Base-by-base conservation (phyloP, 1,140 invertebrate genomes). In the Agrypnia vestita region DNA sequence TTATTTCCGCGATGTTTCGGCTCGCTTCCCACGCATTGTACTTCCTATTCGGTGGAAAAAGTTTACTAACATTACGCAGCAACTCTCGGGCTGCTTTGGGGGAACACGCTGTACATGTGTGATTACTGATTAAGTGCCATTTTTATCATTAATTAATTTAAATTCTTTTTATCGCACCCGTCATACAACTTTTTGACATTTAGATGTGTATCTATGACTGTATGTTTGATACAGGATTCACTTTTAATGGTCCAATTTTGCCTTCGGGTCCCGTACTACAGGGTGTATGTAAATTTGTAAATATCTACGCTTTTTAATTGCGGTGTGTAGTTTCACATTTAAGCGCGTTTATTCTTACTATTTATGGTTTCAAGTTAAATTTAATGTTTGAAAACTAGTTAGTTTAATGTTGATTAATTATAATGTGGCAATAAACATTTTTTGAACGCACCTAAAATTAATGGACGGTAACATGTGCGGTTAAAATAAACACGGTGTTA, bases 391-490 rank as follows among this genome's bases (percentile, higher is more conserved):
- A 21, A 15, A 21, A 21, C 55, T 21, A 15, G 55, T 21, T 59
- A 15, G 17, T 59, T 59, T 59, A 15, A 59, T 59, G 61, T 64
- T 64, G 12, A 64, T 64, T 64, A 25, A 35, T 35, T 35, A 64
- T 43, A 43, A 64, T 64, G 7, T 25, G 4, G 35, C 35, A 44
- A 64, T 64, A 64, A 64, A 64, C 61, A 43, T 43, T 64, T 62
- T 61, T 64, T 64, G 19, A 44, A 64, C 10, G 61, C 61, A 35
- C n/a, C 61, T 64, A 43, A 35, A 59, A 59, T 59, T 59, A 59
- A 59, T 59, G 55, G 55, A 21, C 12, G 17, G 55, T 19, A 59
- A 59, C 55, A 21, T 59, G 11, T 19, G 55, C 55, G 55, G 55
- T 15, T 19, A 15, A 15, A 35, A 35, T 59, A 59, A 59, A 19